Base-by-base conservation (phyloP, 37 sponge, comb jelly and placozoan genomes). In the Cladorhizidae sp. region DNA sequence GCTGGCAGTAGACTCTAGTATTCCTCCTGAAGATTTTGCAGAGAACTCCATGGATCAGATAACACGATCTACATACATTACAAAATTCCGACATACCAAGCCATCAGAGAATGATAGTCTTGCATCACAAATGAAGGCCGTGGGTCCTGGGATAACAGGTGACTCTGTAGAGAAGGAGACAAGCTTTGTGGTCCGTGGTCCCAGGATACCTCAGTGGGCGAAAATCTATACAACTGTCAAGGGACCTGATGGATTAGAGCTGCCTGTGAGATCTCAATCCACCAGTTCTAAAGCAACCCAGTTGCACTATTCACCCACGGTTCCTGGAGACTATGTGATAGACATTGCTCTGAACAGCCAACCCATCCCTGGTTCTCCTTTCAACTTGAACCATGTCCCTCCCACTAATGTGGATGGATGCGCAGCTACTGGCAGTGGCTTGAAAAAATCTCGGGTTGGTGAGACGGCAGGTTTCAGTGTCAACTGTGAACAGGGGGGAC, bases 11-110 rank as follows among this genome's bases (percentile, higher is more conserved):
- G 33, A 77, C 0, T 64, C 77, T 28, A 68, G 43, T 25, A 35
- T 88, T 42, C 76, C 82, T 52, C 77, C 95, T 3, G 89, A 90
- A 22, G 89, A 91, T 29, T 91, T 95, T 65, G 73, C 84, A 14
- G 83, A 86, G 43, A 41, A 59, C 1, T 31, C 58, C 11, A 40
- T 91, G 35, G 92, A 95, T 29, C 68, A 81, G 51, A 50, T 91
- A 29, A 32, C 83, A 33, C 76, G 92, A 74, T 82, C 80, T 70
- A 81, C 79, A 18, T 95, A 95, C 77, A 77, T 95, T 64, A 76
- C 80, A 39, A 74, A 89, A 57, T 95, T 91, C 72, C 74, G 76
- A 9, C 65, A 87, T 43, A 89, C 95, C 43, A 81, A 42, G 58
- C 70, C 68, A 23, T 45, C 74, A 0, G 21, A 32, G 14, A 45